phyloP scores from a whole-genome alignment of 2,113 vertebrate species.

The Mustela lutreola region DNA sequence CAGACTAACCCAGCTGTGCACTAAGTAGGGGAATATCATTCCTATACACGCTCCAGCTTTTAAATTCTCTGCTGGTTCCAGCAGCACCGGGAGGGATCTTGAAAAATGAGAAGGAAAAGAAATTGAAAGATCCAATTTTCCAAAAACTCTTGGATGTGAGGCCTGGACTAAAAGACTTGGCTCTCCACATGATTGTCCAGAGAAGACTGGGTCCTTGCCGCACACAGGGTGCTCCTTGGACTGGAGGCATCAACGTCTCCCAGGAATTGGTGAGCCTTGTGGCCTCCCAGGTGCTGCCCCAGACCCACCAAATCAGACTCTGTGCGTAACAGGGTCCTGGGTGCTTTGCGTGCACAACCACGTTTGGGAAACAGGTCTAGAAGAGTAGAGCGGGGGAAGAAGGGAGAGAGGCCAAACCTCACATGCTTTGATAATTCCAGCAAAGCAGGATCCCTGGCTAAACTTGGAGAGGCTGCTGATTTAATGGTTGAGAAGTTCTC shows the following conservation, averaged over 20 bases:
- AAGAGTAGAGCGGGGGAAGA: background rate
- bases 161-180: background rate
- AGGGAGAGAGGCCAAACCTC: background rate
- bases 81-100: background rate
- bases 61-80: background rate
- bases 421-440: background rate
- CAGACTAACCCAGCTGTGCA: background rate
- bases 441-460: background rate
- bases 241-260: too few relatives aligned
- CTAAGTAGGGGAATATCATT: too few relatives aligned
- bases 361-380: background rate
- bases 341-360: background rate
- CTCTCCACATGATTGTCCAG: background rate
- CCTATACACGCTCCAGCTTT: background rate
- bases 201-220: background rate
- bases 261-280: background rate
- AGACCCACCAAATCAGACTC: too few relatives aligned
- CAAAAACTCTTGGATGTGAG: background rate
- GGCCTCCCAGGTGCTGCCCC: too few relatives aligned
- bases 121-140: background rate
- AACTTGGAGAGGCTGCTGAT: background rate
- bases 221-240: fast-evolving
- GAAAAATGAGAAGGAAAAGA: background rate
- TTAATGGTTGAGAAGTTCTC: background rate
- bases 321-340: background rate